Evolutionary conservation across 2,888 invertebrate genomes (phyloP).

Genomic region (Lithophane semibrunnea): DNA sequence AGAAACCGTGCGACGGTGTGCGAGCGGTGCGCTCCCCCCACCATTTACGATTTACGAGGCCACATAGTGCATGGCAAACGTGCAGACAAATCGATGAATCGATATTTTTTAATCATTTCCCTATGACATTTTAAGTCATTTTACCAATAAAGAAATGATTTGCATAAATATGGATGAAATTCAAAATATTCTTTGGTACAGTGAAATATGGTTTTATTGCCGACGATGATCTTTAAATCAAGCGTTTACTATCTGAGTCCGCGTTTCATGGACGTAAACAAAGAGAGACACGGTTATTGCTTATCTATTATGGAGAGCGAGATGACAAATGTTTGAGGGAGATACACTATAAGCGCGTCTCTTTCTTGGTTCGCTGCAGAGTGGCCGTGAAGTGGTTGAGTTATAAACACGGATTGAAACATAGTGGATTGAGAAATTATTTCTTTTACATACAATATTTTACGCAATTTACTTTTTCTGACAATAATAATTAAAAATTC

Average conservation of each 20-base stretch:
- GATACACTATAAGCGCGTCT: slow-evolving; percentile 73
- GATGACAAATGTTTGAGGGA: slow-evolving; percentile 72
- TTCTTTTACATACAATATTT: slow-evolving; percentile 37
- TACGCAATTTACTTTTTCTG: slow-evolving; percentile 17
- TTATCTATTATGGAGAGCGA: slow-evolving; percentile 78
- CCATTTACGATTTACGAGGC: slow-evolving; percentile 88
- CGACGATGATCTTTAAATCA: slow-evolving; percentile 68
- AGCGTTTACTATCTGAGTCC: slow-evolving; percentile 78
- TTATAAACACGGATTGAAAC: slow-evolving; percentile 60
- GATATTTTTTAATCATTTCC: slow-evolving; percentile 60
- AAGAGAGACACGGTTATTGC: slow-evolving; percentile 83
- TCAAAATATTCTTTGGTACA: background rate
- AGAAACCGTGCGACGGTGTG: slow-evolving; percentile 88
- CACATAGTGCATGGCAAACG: slow-evolving; percentile 82
- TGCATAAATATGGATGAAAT: background rate
- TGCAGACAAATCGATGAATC: slow-evolving; percentile 78
- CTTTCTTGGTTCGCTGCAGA: slow-evolving; percentile 71
- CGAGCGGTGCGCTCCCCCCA: slow-evolving; percentile 84
- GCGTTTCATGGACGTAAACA: slow-evolving; percentile 86
- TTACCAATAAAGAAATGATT: slow-evolving; percentile 7
- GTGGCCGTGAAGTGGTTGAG: slow-evolving; percentile 68
- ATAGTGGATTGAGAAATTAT: slow-evolving; percentile 57
- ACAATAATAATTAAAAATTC: background rate
- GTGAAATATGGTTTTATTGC: slow-evolving; percentile 10
- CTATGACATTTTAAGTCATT: slow-evolving; percentile 12